Percentiles rank a stretch among this genome's conserved stretches.
phyloP scores from a whole-genome alignment of 1,140 invertebrate genomes.

The Drosophila neocordata region DNA sequence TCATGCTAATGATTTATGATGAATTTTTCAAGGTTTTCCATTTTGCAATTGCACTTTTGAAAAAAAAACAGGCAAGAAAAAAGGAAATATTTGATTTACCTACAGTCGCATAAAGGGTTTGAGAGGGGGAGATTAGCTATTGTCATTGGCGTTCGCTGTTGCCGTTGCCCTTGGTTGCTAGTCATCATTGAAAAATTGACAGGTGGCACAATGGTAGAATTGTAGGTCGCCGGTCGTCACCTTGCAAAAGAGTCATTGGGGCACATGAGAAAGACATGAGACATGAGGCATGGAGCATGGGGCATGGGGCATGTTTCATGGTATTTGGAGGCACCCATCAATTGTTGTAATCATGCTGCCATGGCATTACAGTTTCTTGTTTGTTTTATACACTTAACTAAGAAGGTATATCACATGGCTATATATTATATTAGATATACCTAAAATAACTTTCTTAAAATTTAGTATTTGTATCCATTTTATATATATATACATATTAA shows the following conservation, averaged over 20 bases:
- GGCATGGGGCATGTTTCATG: conserved; percentile 8
- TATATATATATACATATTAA: too few species aligned
- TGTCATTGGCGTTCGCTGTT: too few species aligned
- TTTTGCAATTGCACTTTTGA: not conserved
- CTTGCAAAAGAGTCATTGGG: not conserved
- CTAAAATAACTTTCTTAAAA: too few species aligned
- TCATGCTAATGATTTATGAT: not conserved
- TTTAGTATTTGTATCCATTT: too few species aligned
- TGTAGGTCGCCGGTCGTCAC: not conserved
- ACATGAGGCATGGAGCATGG: not conserved
- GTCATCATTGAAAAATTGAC: conserved; percentile 41
- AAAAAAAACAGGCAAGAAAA: too few species aligned
- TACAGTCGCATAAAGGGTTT: too few species aligned
- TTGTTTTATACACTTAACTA: too few species aligned
- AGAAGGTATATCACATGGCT: too few species aligned
- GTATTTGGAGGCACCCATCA: conserved; percentile 3
- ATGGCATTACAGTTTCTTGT: conserved; percentile 15
- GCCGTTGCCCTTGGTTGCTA: conserved; percentile 22
- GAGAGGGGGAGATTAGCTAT: too few species aligned
- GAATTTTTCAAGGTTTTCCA: not conserved
- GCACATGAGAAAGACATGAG: too few species aligned
- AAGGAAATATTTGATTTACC: too few species aligned
- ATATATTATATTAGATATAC: too few species aligned
- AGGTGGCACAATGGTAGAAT: conserved; percentile 33
- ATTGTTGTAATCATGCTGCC: conserved; percentile 41